A percentile compares a stretch with the other conserved stretches of the same genome.
Conservation (phyloP, 2,888 invertebrate genomes). For the Idaea dimidiata region DNA sequence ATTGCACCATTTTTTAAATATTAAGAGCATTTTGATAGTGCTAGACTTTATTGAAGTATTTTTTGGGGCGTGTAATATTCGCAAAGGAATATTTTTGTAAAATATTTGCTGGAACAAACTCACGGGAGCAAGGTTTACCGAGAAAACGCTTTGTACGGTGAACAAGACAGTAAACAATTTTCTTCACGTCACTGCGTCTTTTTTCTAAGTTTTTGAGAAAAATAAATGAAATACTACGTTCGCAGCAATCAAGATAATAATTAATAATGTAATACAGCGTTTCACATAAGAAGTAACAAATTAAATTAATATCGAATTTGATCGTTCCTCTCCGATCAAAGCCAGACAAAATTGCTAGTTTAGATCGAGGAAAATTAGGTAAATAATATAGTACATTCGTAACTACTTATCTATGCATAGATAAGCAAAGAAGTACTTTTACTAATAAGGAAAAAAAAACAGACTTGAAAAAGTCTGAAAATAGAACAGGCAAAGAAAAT, state of each 20-base stretch:
- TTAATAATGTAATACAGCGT: not conserved
- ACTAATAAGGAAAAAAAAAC: not conserved
- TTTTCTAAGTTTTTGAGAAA: not conserved
- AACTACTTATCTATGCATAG: not conserved
- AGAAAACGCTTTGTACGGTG: not conserved
- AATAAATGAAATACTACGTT: not conserved
- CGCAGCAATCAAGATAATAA: not conserved
- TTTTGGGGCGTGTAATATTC: not conserved
- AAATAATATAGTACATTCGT: not conserved
- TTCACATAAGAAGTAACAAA: no score
- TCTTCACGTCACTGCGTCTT: not conserved
- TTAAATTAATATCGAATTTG: no score
- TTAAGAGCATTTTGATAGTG: not conserved
- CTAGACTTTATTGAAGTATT: not conserved
- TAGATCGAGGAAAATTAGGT: no score
- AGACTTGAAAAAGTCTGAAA: not conserved
- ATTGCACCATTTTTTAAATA: not conserved
- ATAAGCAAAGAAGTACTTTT: not conserved
- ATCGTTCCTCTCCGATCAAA: no score
- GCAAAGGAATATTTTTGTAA: not conserved
- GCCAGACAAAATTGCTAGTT: no score
- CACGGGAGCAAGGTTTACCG: not conserved
- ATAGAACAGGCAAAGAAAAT: not conserved
- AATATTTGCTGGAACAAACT: not conserved
- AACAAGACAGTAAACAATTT: not conserved